phyloP scores from a whole-genome alignment of 2,113 vertebrate genomes.

The Bufo gargarizans region DNA sequence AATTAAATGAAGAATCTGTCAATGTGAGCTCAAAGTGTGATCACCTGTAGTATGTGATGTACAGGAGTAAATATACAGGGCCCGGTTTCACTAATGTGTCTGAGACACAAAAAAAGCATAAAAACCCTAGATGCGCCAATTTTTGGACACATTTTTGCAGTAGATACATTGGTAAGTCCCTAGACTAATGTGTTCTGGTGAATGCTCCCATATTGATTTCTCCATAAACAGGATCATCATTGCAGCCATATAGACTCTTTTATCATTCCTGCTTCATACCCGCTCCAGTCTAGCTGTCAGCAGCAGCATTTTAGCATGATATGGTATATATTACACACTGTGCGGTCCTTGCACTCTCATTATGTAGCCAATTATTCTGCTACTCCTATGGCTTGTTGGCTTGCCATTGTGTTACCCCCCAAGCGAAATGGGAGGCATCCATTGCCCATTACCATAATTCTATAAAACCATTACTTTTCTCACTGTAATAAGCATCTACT shows the following conservation, averaged over 20 bases:
- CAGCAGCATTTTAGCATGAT: not conserved
- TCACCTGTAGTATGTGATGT: not conserved
- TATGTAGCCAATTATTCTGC: not conserved
- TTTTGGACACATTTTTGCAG: too few species aligned
- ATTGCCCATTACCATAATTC: not conserved
- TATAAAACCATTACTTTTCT: not conserved
- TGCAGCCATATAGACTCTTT: not conserved
- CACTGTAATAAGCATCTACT: not conserved
- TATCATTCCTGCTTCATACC: not conserved
- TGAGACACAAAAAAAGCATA: too few species aligned
- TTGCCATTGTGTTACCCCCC: not conserved
- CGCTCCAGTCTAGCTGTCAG: not conserved
- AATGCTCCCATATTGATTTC: not conserved
- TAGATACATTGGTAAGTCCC: not conserved
- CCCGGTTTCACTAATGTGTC: too few species aligned
- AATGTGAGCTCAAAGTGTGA: too few species aligned
- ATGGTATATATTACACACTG: not conserved
- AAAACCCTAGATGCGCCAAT: too few species aligned
- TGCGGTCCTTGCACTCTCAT: not conserved
- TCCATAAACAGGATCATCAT: not conserved
- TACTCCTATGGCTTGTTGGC: not conserved
- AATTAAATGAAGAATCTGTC: too few species aligned
- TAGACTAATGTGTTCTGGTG: not conserved
- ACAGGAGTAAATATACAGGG: not conserved
- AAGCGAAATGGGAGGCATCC: not conserved